Conservation (phyloP, 2,888 invertebrate species). For the Nematopogon swammerdamellus region DNA sequence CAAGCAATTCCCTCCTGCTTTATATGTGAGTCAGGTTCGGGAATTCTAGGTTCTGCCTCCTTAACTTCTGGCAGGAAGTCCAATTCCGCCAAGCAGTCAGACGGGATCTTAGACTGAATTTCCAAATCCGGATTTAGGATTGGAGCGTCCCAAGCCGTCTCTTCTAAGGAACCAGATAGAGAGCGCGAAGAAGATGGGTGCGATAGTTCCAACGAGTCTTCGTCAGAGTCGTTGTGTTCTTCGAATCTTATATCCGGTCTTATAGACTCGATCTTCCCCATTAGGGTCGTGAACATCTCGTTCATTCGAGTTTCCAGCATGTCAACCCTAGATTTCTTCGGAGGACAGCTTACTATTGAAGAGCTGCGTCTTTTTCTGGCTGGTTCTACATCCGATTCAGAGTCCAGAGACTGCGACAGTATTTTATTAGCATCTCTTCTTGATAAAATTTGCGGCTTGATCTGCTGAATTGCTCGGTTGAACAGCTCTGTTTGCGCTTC, state of each 20-base stretch:
- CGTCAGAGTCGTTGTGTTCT: neutral
- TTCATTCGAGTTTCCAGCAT: neutral
- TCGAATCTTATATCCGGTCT: too few species aligned
- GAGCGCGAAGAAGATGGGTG: neutral
- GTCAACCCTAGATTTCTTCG: neutral
- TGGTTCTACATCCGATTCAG: neutral
- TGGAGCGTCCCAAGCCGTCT: too few species aligned
- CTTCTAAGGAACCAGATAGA: neutral
- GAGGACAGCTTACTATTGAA: neutral
- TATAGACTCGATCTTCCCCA: too few species aligned
- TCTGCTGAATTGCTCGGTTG: neutral
- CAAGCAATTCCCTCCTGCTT: neutral
- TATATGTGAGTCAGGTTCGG: neutral
- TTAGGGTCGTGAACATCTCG: neutral
- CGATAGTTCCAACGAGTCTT: neutral
- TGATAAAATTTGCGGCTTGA: neutral
- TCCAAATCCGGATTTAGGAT: neutral
- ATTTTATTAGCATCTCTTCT: neutral
- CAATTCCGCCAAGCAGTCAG: neutral
- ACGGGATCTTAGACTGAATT: neutral
- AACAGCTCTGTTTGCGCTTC: constrained; percentile 4
- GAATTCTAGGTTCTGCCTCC: neutral
- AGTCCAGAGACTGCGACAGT: neutral
- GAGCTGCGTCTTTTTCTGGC: neutral
- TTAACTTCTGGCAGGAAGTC: constrained; percentile 1